These are phyloP conservation scores for Sitta europaea DNA, from an alignment of 2,113 vertebrate genomes.

Conservation along the genomic window DNA sequence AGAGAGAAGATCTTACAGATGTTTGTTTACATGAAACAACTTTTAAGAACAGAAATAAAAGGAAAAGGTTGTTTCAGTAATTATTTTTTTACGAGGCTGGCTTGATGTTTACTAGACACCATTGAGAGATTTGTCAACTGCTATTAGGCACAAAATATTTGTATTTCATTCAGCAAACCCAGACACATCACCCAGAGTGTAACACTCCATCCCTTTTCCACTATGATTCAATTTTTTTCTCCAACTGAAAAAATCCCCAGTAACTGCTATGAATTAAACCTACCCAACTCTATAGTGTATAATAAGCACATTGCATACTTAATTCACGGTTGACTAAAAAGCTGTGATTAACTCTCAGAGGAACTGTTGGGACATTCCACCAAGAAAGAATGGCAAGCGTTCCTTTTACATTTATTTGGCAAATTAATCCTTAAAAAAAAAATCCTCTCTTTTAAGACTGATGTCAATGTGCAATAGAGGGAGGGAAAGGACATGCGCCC, in stretches of 20 bases:
- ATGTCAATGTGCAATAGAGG: constrained; percentile 73
- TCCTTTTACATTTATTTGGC: constrained; percentile 61
- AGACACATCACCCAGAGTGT: constrained; percentile 24
- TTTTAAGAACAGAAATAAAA: constrained; percentile 46
- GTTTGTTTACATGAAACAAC: constrained; percentile 51
- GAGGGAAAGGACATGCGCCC: constrained; percentile 56
- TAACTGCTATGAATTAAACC: constrained; percentile 53
- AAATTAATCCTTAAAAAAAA: constrained; percentile 58
- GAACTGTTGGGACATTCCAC: constrained; percentile 48
- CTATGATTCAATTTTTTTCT: background rate
- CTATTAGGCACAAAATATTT: constrained; percentile 55
- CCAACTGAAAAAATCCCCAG: constrained; percentile 56
- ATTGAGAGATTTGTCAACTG: constrained; percentile 67
- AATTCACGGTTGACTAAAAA: constrained; percentile 43
- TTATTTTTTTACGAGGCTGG: constrained; percentile 56
- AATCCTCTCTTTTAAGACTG: constrained; percentile 72
- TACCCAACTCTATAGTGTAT: constrained; percentile 40
- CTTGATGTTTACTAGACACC: constrained; percentile 60
- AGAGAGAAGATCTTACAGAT: constrained; percentile 70
- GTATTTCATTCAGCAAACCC: constrained; percentile 22
- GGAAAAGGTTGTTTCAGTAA: constrained; percentile 45
- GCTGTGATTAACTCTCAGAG: constrained; percentile 37
- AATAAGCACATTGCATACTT: constrained; percentile 64
- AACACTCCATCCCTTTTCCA: constrained; percentile 58
- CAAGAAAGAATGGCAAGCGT: constrained; percentile 56